Evolutionary conservation across 2,797 vertebrate species (phyloP), one percentile per base, ranked within the genome.

Genomic region (Melanotaenia maccullochi): DNA sequence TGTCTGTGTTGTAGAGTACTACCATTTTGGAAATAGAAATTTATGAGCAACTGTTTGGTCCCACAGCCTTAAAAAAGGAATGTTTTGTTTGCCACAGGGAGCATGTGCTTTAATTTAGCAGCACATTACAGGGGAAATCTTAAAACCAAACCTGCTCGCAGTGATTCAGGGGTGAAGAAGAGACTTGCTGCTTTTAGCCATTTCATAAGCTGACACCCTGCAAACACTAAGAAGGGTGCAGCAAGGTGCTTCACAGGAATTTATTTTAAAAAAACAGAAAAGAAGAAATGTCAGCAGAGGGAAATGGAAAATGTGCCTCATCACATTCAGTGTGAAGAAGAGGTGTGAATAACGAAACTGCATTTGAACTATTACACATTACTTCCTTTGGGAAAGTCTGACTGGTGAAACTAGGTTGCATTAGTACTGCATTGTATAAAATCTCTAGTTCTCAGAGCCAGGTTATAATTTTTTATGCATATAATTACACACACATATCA

Each of bases 181-280:
- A 75, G 71, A 89, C 69, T 68, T 25, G 20, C 71, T 68, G 68
- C 62, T 86, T 87, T 86, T 67, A 64, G 73, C 40, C 67, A 69
- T 85, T 89, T 87, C 70, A 87, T 80, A 71, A 87, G 84, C 81
- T 87, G 82, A 80, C 87, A 84, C 67, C 51, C 61, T 75, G 69
- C 58, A 75, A 75, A 83, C 62, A 71, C 58, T 75, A 38, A 72
- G 64, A 71, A 52, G 72, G 56, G 55, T 60, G 60, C 64, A 69
- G 71, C 80, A 61, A 25, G 18, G 72, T 73, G 68, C 68, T 67
- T 59, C 71, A 65, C 75, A 71, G 57, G 49, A 79, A 74, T 67
- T 49, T 8, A 4, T 44, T 8, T 8, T 0, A 12, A 36, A 36
- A 36, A 20, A 44, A 22, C 42, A 54, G 25, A 13, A 52, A 56